Evolutionary conservation across 2,113 vertebrate species (phyloP).

Genomic region (Thamnophis sirtalis): DNA sequence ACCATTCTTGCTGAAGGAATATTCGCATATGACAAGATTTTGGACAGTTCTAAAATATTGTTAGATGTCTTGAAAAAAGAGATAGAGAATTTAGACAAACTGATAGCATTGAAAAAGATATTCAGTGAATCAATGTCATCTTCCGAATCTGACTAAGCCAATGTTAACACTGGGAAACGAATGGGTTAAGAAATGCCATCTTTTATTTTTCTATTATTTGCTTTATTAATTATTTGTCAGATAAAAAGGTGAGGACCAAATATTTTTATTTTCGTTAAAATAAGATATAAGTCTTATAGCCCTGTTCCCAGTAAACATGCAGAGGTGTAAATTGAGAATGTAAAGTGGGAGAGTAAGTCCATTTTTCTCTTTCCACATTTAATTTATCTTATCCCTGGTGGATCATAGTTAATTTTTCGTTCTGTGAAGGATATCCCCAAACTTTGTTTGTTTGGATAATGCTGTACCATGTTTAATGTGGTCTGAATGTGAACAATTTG

Average conservation of each 20-base stretch:
- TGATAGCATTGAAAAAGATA: conserved; percentile 41
- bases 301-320: background rate
- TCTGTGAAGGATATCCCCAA: background rate
- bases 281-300: background rate
- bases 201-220: background rate
- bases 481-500: background rate
- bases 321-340: background rate
- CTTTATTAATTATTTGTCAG: background rate
- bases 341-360: background rate
- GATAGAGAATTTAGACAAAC: conserved; percentile 53
- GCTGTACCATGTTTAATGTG: background rate
- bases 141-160: conserved; percentile 21
- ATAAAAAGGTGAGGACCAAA: background rate
- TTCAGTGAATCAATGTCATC: conserved; percentile 22
- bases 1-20: conserved; percentile 61
- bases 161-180: background rate
- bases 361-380: background rate
- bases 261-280: background rate
- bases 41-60: conserved; percentile 62
- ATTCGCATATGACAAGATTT: conserved; percentile 63
- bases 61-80: conserved; percentile 61
- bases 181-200: background rate
- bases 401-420: background rate
- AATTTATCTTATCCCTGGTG: background rate
- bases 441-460: background rate